A percentile compares a stretch with the other conserved stretches of the same genome.
phyloP scores from a whole-genome alignment of 2,797 vertebrate species.

The Agapornis canus region DNA sequence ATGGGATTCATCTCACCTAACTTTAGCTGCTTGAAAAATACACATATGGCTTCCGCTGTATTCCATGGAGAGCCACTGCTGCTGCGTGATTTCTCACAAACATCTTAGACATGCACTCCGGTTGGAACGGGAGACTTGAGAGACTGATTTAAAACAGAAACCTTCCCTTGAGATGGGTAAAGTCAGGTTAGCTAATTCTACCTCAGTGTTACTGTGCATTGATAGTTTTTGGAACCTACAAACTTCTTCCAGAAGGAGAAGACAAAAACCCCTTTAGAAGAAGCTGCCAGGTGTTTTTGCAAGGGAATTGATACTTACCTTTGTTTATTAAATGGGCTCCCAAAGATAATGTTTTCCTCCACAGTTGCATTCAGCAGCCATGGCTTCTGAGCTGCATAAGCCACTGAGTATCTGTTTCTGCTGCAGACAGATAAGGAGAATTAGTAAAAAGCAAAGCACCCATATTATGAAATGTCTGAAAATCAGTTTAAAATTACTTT shows the following conservation, averaged over 20 bases:
- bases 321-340: slow-evolving; percentile 93
- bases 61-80: background rate
- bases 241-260: background rate
- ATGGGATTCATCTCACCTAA: background rate
- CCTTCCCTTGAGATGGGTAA: background rate
- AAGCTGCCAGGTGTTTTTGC: background rate
- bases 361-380: slow-evolving; percentile 98
- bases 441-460: background rate
- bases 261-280: background rate
- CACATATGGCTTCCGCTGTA: background rate
- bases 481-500: background rate
- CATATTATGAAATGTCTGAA: background rate
- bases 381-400: slow-evolving; percentile 96
- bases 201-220: background rate
- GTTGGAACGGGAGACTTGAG: background rate
- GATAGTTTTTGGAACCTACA: background rate
- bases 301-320: slow-evolving; percentile 75
- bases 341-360: slow-evolving; percentile 98
- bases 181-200: background rate
- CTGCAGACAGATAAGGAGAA: slow-evolving; percentile 61
- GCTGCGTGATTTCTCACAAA: background rate
- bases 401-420: slow-evolving; percentile 93
- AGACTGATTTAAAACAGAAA: background rate
- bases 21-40: background rate
- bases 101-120: background rate